Evolutionary conservation across 1,140 invertebrate genomes (phyloP), one percentile per base, ranked within the genome.

Genomic region (Rhagoletis pomonella): DNA sequence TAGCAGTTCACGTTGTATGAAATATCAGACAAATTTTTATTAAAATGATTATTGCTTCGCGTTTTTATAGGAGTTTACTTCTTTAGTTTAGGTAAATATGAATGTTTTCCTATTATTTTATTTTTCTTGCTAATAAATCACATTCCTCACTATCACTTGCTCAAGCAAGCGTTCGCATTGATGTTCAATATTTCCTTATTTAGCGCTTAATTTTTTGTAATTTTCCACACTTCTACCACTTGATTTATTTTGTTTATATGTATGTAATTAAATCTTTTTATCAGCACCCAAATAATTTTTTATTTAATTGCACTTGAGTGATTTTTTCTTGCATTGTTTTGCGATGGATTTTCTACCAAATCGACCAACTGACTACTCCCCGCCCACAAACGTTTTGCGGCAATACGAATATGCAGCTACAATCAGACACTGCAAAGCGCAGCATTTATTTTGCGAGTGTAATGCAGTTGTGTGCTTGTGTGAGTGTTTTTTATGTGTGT

Each of bases 301-400:
- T 3, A 10, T 14, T 7, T 14, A 1, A 17, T 73, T 73, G 6
- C 69, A 73, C 44, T 73, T 73, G 64, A 39, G 39, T 42, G 29
- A 73, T 55, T 55, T 81, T 81, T n/a, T 19, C 47, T 81, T 81
- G 47, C 6, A 58, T 81, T 81, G 73, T 47, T 81, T 81, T 81
- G 10, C 19, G 55, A 55, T 81, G 73, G 73, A 81, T 81, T 81
- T 81, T 81, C 73, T 42, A 81, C n/a, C 73, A 81, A 81, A 81
- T 81, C 47, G 47, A 81, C 50, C 10, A 29, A 55, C 73, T 47
- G 73, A 58, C 17, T 81, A 19, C 73, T 81, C 73, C 73, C 73
- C 73, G 73, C 73, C 47, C 73, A 81, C 73, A 81, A 81, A 81
- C 73, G n/a, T 17, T 55, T 55, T 81, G 73, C 73, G 47, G 73